Percentiles rank a stretch among this genome's conserved stretches.
phyloP scores from a whole-genome alignment of 1,140 invertebrate species.

The Nomia melanderi region DNA sequence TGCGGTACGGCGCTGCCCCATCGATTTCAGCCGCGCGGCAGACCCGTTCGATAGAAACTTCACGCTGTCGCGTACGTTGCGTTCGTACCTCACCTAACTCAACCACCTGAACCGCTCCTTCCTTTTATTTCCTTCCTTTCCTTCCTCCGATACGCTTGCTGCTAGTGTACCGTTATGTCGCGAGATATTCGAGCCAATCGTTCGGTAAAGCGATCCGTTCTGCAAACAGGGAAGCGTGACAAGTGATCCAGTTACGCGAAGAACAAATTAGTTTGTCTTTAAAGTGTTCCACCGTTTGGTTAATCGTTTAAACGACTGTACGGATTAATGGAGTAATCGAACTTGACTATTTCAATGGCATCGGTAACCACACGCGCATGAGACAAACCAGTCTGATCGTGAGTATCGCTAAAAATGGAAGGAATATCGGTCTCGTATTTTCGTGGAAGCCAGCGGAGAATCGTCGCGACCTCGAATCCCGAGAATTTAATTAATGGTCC shows the following conservation, averaged over 20 bases:
- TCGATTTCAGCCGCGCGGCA: slow-evolving; percentile 21
- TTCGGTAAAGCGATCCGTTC: too few species aligned
- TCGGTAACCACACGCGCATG: too few species aligned
- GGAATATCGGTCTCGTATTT: neutral
- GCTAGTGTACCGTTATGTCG: too few species aligned
- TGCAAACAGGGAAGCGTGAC: too few species aligned
- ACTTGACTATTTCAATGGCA: too few species aligned
- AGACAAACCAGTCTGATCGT: slow-evolving; percentile 2
- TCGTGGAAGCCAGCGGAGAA: neutral
- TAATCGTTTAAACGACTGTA: too few species aligned
- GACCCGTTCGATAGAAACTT: slow-evolving; percentile 14
- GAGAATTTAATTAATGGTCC: slow-evolving; percentile 30
- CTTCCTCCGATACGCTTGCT: too few species aligned
- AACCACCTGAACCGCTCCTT: neutral
- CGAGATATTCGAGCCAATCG: too few species aligned
- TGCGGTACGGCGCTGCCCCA: neutral
- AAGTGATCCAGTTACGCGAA: too few species aligned
- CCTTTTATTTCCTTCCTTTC: neutral
- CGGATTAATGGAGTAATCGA: too few species aligned
- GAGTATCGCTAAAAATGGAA: neutral
- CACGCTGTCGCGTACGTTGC: neutral
- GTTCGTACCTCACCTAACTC: neutral
- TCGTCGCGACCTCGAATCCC: slow-evolving; percentile 1
- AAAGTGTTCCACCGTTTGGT: too few species aligned
- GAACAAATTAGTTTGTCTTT: too few species aligned